Conservation (phyloP, 1,140 invertebrate species). For the Anthonomus grandis region DNA sequence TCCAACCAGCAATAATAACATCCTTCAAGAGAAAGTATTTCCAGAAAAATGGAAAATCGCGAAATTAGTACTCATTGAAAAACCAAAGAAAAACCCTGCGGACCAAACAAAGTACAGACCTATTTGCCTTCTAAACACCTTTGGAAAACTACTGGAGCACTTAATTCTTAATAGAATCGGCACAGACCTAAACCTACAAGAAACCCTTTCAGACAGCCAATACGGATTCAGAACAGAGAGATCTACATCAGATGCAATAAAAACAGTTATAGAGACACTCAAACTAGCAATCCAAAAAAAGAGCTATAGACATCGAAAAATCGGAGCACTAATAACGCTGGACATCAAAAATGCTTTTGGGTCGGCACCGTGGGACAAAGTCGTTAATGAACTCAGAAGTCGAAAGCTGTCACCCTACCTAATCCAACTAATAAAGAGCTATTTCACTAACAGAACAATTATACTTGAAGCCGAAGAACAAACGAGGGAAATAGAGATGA, state of each 20-base stretch:
- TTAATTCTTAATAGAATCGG: neutral
- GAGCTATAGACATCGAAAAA: neutral
- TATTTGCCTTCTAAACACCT: neutral
- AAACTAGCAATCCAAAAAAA: neutral
- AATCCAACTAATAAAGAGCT: too few relatives aligned
- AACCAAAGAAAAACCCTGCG: neutral
- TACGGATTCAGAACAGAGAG: neutral
- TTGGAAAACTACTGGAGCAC: neutral
- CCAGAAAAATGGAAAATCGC: neutral
- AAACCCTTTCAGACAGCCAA: neutral
- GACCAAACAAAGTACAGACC: neutral
- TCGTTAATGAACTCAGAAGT: neutral
- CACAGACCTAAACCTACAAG: neutral
- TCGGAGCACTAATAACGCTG: neutral
- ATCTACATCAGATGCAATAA: neutral
- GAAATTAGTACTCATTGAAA: neutral
- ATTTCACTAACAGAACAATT: too few relatives aligned
- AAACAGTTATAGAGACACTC: neutral
- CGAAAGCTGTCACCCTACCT: too few relatives aligned
- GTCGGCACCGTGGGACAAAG: neutral
- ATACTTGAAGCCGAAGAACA: too few relatives aligned
- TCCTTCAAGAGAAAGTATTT: neutral
- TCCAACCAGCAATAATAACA: neutral
- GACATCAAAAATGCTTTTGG: neutral
- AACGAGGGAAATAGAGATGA: too few relatives aligned